Evolutionary conservation across 2,797 vertebrate genomes (phyloP).

Genomic region (Luscinia megarhynchos): DNA sequence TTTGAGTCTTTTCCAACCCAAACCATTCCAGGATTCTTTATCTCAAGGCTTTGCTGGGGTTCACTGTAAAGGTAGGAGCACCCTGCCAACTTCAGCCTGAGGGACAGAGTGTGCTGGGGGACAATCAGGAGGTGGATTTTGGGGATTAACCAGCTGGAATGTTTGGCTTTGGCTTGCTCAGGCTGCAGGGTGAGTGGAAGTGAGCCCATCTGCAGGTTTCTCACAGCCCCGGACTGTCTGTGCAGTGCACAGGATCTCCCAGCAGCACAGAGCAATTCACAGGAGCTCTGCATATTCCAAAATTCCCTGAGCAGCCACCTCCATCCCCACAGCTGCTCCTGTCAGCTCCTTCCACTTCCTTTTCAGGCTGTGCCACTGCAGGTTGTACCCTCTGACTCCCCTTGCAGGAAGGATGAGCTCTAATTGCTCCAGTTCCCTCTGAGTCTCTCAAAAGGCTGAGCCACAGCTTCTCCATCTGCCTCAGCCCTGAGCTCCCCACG

Average conservation of each 20-base stretch:
- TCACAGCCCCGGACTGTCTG: not conserved
- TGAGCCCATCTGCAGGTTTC: not conserved
- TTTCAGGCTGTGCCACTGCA: not conserved
- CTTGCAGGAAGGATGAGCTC: not conserved
- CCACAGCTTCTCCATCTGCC: not conserved
- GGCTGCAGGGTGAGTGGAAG: not conserved
- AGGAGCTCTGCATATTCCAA: not conserved
- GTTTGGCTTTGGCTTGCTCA: not conserved
- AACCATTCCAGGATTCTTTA: not conserved
- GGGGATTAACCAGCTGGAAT: no score
- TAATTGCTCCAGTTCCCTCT: not conserved
- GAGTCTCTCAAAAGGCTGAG: not conserved
- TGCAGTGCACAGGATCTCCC: not conserved
- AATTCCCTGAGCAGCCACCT: not conserved
- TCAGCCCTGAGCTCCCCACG: not conserved
- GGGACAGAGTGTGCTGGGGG: accelerated
- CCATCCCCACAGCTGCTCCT: not conserved
- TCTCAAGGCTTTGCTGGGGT: not conserved
- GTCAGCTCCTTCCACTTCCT: not conserved
- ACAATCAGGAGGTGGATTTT: not conserved
- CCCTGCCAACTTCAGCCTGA: not conserved
- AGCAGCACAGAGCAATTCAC: not conserved
- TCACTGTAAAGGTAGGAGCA: not conserved
- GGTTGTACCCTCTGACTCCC: not conserved
- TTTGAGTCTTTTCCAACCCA: not conserved